Evolutionary conservation across 1,140 invertebrate species (phyloP), one percentile per base, ranked within the genome.

Genomic region (Drosophila lacteicornis): DNA sequence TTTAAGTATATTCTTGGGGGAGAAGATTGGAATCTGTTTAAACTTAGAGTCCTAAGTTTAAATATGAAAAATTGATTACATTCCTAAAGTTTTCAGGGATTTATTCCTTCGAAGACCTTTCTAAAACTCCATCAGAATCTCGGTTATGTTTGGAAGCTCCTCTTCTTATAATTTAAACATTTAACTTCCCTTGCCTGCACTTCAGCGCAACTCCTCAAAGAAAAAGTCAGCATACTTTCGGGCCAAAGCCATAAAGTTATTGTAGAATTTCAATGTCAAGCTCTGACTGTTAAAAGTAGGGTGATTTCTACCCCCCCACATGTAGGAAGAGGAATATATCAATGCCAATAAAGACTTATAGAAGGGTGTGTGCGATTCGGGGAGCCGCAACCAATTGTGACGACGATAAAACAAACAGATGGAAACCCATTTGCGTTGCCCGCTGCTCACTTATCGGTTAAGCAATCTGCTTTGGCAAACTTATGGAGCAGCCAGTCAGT

Each of bases 401-500:
- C 68, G 67, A 73, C 46, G 67, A 73, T 73, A 73, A 73, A 73
- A 73, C 38, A 73, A 38, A 73, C 68, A 73, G 30, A 38, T 51
- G 68, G 38, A 43, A 45, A 42, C 3, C 38, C 36, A 47, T 58
- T 71, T 70, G 59, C 38, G 27, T 17, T 15, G 58, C 19, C 58
- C 27, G 27, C 27, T 33, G 22, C 56, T 62, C 43, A 61, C 45
- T 73, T 74, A 74, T 74, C 70, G 70, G 67, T 50, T 51, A 73
- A 74, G 51, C 68, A 74, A 73, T 74, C 68, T 73, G 68, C 68
- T 60, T 71, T n/a, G 38, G 67, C 69, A 73, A 71, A 59, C 51
- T 40, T 45, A 58, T 15, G 13, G 38, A 73, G 33, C 46, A 43
- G 53, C 53, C 53, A 56, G 53, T 36, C 53, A 56, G 30, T 73